These are phyloP conservation scores for Amphilophus citrinellus DNA, from an alignment of 2,113 vertebrate species.

Conservation along the genomic window DNA sequence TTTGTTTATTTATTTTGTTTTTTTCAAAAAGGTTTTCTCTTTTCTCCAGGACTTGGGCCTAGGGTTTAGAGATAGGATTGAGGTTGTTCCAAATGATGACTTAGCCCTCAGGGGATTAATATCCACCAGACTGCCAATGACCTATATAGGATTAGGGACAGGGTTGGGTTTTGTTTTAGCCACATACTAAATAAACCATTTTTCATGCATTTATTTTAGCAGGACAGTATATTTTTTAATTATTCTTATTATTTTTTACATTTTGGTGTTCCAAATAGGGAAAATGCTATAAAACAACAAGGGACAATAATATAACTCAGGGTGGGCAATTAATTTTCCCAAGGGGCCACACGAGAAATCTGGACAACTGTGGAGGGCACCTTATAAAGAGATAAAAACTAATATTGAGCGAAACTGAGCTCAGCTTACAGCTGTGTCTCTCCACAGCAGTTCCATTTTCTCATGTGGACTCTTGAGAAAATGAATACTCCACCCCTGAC, in stretches of 20 bases:
- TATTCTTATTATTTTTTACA: neutral
- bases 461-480: neutral
- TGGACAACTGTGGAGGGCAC: neutral
- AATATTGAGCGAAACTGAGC: neutral
- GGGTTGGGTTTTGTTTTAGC: too few relatives aligned
- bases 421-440: neutral
- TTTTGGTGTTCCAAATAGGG: neutral
- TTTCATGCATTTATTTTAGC: neutral
- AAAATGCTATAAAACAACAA: neutral
- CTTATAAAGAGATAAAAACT: neutral
- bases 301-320: neutral
- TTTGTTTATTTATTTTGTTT: neutral
- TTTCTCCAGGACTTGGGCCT: neutral
- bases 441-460: too few relatives aligned
- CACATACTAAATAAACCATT: too few relatives aligned
- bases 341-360: neutral
- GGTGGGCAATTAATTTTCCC: neutral
- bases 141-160: too few relatives aligned
- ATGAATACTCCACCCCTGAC: neutral
- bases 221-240: neutral
- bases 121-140: neutral
- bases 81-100: neutral
- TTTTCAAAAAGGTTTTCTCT: neutral
- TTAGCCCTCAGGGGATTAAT: neutral
- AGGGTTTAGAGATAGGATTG: neutral